phyloP scores from a whole-genome alignment of 2,888 invertebrate species.

The Acronicta psi region DNA sequence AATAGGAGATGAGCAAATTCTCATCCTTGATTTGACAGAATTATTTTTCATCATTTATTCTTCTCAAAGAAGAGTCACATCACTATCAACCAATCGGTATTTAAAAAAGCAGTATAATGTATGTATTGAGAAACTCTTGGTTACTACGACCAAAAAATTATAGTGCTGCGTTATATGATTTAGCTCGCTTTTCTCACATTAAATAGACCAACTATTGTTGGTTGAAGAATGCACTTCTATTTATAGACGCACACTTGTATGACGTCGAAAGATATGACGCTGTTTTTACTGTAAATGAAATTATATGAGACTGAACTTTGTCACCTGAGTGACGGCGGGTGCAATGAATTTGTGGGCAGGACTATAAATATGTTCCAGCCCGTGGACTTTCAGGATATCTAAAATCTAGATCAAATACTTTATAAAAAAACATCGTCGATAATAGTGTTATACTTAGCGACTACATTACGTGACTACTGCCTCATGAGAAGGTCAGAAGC shows the following conservation, averaged over 20 bases:
- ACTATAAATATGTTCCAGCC: no score
- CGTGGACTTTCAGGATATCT: no score
- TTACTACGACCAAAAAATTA: conserved; percentile 8
- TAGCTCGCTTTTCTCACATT: conserved; percentile 31
- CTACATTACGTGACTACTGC: no score
- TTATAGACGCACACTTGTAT: conserved; percentile 21
- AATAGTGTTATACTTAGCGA: no score
- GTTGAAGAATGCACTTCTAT: conserved; percentile 33
- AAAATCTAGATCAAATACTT: no score
- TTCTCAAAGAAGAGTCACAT: neutral
- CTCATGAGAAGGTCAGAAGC: no score
- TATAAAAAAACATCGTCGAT: no score
- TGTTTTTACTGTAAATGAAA: neutral
- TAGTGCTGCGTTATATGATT: conserved; percentile 18
- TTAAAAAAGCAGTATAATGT: conserved; percentile 9
- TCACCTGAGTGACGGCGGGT: neutral
- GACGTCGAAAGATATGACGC: neutral
- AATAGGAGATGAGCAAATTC: no score
- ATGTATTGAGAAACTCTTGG: conserved; percentile 24
- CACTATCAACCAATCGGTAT: conserved; percentile 15
- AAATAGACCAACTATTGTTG: conserved; percentile 35
- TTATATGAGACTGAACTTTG: neutral
- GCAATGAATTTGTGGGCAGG: neutral
- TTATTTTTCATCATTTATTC: neutral
- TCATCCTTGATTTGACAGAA: no score